Percentiles rank a stretch among this genome's conserved stretches.
phyloP scores from a whole-genome alignment of 2,113 vertebrate genomes.

The Calonectris borealis region DNA sequence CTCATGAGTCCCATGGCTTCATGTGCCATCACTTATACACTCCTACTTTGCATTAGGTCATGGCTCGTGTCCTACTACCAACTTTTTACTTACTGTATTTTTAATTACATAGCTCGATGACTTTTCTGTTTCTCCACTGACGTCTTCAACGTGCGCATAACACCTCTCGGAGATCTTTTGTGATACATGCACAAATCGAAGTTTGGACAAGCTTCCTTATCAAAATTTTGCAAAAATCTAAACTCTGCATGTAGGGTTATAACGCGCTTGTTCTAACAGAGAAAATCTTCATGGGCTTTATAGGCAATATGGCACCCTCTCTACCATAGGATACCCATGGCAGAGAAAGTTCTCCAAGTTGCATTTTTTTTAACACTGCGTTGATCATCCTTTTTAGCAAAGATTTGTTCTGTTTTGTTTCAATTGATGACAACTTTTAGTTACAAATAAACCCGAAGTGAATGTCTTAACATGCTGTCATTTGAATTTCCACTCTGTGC shows the following conservation, averaged over 20 bases:
- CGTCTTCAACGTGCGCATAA: background rate
- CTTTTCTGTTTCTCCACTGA: background rate
- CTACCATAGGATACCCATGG: accelerated
- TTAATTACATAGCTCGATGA: background rate
- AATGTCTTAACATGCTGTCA: too few relatives aligned
- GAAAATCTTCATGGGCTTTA: background rate
- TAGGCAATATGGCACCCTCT: background rate
- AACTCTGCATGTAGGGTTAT: accelerated
- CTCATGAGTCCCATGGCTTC: background rate
- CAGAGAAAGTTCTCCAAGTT: background rate
- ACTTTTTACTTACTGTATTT: background rate
- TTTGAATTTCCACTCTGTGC: background rate
- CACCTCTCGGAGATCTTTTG: background rate
- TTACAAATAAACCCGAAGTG: background rate
- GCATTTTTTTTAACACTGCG: accelerated
- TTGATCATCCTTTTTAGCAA: accelerated
- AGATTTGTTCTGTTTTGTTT: background rate
- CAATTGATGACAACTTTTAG: background rate
- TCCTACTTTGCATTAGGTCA: background rate
- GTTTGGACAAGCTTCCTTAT: background rate
- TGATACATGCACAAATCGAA: background rate
- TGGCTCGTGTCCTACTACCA: background rate
- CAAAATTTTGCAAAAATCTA: background rate
- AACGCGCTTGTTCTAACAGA: accelerated
- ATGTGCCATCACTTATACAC: background rate